Evolutionary conservation across 2,888 invertebrate species (phyloP).

Genomic region (Caenorhabditis plicata): DNA sequence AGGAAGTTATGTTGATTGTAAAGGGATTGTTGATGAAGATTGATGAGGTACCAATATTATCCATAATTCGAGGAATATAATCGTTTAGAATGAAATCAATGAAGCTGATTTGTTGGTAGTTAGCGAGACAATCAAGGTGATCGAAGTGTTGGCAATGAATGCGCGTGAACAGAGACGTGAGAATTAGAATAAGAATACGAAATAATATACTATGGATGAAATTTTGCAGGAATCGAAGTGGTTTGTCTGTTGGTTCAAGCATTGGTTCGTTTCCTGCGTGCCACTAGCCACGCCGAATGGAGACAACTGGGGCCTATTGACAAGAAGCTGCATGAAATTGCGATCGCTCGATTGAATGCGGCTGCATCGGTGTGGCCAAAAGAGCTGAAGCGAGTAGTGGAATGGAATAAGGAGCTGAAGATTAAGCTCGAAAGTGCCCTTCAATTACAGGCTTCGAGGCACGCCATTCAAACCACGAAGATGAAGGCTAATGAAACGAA

Average conservation of each 20-base stretch:
- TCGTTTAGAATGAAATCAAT: conserved; percentile 64
- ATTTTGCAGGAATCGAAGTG: conserved; percentile 80
- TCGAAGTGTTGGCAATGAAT: conserved; percentile 78
- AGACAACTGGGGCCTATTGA: conserved; percentile 68
- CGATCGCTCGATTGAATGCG: conserved; percentile 84
- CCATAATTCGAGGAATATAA: too few relatives aligned
- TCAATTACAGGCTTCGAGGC: conserved; percentile 36
- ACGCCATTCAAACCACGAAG: conserved; percentile 25
- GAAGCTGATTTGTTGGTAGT: conserved; percentile 77
- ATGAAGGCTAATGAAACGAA: conserved; percentile 30
- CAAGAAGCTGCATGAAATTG: conserved; percentile 76
- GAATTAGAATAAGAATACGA: conserved; percentile 62
- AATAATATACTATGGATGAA: too few relatives aligned
- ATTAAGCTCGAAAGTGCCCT: conserved; percentile 83
- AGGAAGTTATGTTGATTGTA: conserved; percentile 24
- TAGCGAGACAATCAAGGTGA: conserved; percentile 76
- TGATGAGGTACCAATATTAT: conserved; percentile 7
- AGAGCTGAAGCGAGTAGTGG: conserved; percentile 70
- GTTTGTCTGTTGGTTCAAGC: conserved; percentile 85
- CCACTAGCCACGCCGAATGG: conserved; percentile 68
- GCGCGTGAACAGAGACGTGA: conserved; percentile 74
- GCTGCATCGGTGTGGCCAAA: conserved; percentile 72
- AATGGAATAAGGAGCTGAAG: conserved; percentile 79
- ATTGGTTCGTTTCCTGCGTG: conserved; percentile 81
- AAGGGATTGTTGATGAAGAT: conserved; percentile 6